Evolutionary conservation across 2,888 invertebrate species (phyloP), one percentile per base, ranked within the genome.

Genomic region (Andrena bicolor): DNA sequence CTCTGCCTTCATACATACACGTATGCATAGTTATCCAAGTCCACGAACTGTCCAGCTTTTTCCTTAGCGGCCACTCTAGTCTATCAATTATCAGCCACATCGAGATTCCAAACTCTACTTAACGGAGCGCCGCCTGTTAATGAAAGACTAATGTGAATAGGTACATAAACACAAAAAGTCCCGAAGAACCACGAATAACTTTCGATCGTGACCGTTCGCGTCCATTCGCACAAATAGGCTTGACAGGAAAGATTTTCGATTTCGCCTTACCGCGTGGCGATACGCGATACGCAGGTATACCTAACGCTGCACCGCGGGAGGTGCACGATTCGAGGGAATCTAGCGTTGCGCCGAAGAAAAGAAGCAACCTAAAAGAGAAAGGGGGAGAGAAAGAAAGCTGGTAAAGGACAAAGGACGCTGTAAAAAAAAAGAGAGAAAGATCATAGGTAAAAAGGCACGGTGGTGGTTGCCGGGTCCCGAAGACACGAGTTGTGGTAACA

Each of bases 401-500:
- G 16, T 58, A 30, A n/a, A 61, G 64, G 51, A 63, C 51, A 35
- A 35, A 56, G 72, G 30, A 41, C 56, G 56, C 58, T 48, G 70
- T 41, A 16, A 41, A 41, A 41, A 41, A 13, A 75, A 80, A 76
- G 80, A 76, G 80, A 77, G 80, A 76, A 69, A 78, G 86, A 82
- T 84, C 75, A 73, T 86, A 88, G 84, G 86, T 83, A 84, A 86
- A 86, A 89, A 84, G 65, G 56, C 77, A 63, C 72, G 76, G 72
- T 68, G 83, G 83, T 75, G 85, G 84, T 81, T 84, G 78, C 87
- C 85, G 88, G 87, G 90, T 92, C 89, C 88, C 89, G 85, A 90
- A 92, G 92, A 91, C 92, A 92, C 93, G 91, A 91, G 92, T 91
- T 92, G 89, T 90, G 89, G 91, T 90, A 93, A 93, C 93, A 93